Conservation (phyloP, 2,797 vertebrate genomes). For the Cossypha caffra region DNA sequence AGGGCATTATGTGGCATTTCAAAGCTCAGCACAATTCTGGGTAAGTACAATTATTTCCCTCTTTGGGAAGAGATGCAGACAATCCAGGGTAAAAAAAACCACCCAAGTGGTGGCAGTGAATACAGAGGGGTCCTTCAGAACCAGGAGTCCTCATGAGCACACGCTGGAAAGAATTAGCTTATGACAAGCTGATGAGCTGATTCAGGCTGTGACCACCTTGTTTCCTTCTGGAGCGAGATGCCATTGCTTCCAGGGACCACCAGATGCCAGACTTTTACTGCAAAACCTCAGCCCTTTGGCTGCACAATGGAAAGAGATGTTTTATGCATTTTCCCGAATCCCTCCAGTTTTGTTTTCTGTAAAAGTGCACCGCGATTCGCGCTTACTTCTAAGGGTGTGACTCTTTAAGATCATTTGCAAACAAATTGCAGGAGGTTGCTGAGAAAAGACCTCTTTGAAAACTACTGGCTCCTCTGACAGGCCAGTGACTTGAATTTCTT, state of each 20-base stretch:
- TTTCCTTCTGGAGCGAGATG: not conserved
- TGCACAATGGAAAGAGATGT: not conserved
- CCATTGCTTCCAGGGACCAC: conserved; percentile 68
- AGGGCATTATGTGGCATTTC: not conserved
- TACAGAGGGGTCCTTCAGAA: not conserved
- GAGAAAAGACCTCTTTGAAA: not conserved
- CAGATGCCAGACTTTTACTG: conserved; percentile 85
- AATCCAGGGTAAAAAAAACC: not conserved
- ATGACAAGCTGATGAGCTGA: not conserved
- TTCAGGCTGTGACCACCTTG: not conserved
- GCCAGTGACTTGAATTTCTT: not conserved
- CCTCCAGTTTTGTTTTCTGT: not conserved
- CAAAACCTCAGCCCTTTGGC: conserved; percentile 60
- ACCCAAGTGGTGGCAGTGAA: not conserved
- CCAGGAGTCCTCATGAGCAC: not conserved
- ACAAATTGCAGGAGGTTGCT: not conserved
- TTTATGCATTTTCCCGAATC: not conserved
- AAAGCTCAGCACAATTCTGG: not conserved
- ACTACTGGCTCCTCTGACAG: not conserved
- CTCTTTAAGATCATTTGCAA: not conserved
- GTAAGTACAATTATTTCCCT: not conserved
- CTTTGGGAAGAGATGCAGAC: not conserved
- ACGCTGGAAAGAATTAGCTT: not conserved
- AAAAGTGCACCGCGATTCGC: fast-evolving
- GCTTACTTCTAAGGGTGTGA: not conserved